Conservation (phyloP, 2,113 vertebrate species). For the Chaetops frenatus region DNA sequence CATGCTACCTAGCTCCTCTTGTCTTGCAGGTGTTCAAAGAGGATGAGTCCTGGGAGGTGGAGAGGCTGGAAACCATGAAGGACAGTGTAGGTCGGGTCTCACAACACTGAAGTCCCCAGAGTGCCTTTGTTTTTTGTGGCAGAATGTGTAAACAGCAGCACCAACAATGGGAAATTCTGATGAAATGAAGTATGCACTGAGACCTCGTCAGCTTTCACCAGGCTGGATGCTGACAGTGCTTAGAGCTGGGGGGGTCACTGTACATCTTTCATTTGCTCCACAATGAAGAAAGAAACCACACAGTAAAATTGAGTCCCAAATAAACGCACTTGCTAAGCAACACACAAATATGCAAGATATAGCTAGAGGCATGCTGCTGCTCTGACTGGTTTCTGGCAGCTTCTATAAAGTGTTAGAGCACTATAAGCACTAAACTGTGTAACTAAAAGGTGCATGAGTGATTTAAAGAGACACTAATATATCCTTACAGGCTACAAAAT, state of each 20-base stretch:
- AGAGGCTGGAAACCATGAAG: too few species aligned
- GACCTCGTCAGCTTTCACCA: background rate
- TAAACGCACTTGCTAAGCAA: background rate
- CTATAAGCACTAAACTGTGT: background rate
- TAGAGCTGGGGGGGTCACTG: background rate
- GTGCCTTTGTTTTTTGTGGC: background rate
- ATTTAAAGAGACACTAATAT: background rate
- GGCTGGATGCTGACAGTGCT: background rate
- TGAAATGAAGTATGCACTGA: background rate
- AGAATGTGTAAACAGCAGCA: background rate
- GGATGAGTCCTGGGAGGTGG: too few species aligned
- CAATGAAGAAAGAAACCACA: background rate
- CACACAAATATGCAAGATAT: background rate
- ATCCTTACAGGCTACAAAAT: background rate
- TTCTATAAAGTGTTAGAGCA: background rate
- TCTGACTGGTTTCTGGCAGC: background rate
- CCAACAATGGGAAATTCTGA: background rate
- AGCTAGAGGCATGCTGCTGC: background rate
- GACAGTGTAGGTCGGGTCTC: too few species aligned
- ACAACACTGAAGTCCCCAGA: too few species aligned
- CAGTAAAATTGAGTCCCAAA: background rate
- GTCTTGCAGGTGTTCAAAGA: too few species aligned
- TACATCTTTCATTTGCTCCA: background rate
- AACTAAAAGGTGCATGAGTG: background rate
- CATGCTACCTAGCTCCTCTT: too few species aligned